These are phyloP conservation scores for Prionace glauca DNA, from an alignment of 2,797 vertebrate genomes.

Conservation along the genomic window DNA sequence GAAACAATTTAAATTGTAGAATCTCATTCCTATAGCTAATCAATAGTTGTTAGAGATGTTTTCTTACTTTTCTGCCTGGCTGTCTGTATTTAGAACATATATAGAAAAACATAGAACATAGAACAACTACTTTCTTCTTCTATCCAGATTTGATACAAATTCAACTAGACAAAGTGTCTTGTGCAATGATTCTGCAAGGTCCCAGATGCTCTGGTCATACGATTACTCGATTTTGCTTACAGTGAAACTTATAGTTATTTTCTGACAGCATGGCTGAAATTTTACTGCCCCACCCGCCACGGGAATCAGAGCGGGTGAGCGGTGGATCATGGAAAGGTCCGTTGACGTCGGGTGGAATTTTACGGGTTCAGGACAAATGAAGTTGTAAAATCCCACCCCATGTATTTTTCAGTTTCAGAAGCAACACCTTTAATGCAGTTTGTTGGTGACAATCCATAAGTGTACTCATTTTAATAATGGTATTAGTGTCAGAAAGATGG, in stretches of 20 bases:
- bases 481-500: not conserved
- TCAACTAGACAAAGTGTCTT: not conserved
- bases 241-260: not conserved
- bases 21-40: not conserved
- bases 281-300: too few species aligned
- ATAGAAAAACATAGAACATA: too few species aligned
- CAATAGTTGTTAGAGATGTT: not conserved
- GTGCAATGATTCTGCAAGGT: not conserved
- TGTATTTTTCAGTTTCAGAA: not conserved
- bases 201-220: not conserved
- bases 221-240: not conserved
- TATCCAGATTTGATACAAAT: not conserved
- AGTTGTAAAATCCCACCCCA: too few species aligned
- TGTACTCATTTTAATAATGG: not conserved
- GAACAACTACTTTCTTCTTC: not conserved
- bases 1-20: not conserved
- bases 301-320: too few species aligned
- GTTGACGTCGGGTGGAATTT: too few species aligned
- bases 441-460: not conserved
- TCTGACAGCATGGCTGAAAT: not conserved
- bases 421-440: not conserved
- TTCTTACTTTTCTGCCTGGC: not conserved
- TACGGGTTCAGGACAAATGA: too few species aligned
- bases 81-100: not conserved
- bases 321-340: too few species aligned